These are phyloP conservation scores for Ornithorhynchus anatinus DNA, from an alignment of 2,113 vertebrate species.

Conservation along the genomic window DNA sequence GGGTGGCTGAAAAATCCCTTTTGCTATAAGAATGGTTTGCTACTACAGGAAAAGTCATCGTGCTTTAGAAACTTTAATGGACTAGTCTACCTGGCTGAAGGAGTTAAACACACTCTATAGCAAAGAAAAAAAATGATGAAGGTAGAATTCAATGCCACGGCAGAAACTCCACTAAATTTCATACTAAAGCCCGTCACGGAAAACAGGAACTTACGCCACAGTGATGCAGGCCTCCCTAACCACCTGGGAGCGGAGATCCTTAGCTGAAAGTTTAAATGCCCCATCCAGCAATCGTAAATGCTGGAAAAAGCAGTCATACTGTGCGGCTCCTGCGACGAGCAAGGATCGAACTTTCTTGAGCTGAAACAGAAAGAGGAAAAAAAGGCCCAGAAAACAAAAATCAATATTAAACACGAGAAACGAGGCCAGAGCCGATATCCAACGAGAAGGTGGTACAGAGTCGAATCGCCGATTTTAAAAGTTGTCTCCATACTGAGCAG, in stretches of 20 bases:
- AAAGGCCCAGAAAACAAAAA: neutral
- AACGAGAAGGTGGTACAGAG: no score
- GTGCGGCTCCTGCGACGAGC: slow-evolving; percentile 89
- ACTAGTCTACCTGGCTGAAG: no score
- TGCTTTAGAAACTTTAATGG: no score
- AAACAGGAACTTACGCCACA: slow-evolving; percentile 85
- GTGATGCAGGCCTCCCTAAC: slow-evolving; percentile 97
- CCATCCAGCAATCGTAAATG: slow-evolving; percentile 92
- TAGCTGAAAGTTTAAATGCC: slow-evolving; percentile 95
- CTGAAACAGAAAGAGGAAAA: slow-evolving; percentile 53
- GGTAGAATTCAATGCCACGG: no score
- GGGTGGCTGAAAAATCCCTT: no score
- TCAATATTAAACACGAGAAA: neutral
- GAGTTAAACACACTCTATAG: no score
- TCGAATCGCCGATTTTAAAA: no score
- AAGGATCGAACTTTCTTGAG: slow-evolving; percentile 93
- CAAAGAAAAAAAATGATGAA: no score
- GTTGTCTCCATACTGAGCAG: no score
- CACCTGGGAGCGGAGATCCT: slow-evolving; percentile 96
- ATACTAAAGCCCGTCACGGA: neutral
- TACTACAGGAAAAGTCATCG: no score
- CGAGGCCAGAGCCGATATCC: neutral
- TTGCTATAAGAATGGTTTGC: no score
- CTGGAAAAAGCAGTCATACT: slow-evolving; percentile 95
- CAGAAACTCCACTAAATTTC: fast-evolving